phyloP scores from a whole-genome alignment of 1,140 invertebrate species.

The Zaprionus camerounensis region DNA sequence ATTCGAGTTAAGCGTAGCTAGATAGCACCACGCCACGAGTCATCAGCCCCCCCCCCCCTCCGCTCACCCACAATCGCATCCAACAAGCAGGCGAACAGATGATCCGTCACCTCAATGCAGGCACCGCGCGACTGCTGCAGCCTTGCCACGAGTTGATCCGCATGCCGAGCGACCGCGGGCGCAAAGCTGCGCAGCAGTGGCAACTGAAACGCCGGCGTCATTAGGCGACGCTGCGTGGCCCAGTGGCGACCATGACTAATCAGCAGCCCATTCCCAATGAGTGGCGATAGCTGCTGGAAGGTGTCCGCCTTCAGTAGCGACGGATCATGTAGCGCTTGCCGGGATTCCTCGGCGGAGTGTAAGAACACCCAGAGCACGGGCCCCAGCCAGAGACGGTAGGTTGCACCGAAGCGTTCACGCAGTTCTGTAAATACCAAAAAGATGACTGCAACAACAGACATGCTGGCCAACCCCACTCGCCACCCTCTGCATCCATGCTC shows the following conservation, averaged over 20 bases:
- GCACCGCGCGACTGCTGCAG: constrained; percentile 25
- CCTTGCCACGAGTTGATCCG: constrained; percentile 47
- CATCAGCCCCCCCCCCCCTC: too few species aligned
- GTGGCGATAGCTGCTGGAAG: constrained; percentile 64
- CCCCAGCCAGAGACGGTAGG: constrained; percentile 75
- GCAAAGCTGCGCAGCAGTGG: constrained; percentile 59
- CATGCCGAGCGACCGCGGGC: constrained; percentile 42
- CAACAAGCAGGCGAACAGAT: constrained; percentile 71
- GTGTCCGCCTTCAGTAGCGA: constrained; percentile 62
- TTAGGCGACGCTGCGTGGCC: constrained; percentile 63
- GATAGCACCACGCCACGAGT: too few species aligned
- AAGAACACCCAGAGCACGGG: constrained; percentile 77
- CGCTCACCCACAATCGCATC: constrained; percentile 73
- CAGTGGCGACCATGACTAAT: constrained; percentile 71
- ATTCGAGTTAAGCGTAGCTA: background rate
- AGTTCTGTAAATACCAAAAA: constrained; percentile 67
- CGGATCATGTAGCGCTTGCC: constrained; percentile 65
- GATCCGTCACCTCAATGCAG: constrained; percentile 64
- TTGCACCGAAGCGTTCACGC: constrained; percentile 55
- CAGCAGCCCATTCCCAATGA: constrained; percentile 74
- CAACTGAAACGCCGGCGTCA: constrained; percentile 70
- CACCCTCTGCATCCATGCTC: background rate
- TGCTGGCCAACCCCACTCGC: background rate
- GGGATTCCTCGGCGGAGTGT: constrained; percentile 70
- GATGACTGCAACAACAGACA: constrained; percentile 49